Evolutionary conservation across 1,140 invertebrate genomes (phyloP).

Genomic region (Aphelenchoides besseyi): DNA sequence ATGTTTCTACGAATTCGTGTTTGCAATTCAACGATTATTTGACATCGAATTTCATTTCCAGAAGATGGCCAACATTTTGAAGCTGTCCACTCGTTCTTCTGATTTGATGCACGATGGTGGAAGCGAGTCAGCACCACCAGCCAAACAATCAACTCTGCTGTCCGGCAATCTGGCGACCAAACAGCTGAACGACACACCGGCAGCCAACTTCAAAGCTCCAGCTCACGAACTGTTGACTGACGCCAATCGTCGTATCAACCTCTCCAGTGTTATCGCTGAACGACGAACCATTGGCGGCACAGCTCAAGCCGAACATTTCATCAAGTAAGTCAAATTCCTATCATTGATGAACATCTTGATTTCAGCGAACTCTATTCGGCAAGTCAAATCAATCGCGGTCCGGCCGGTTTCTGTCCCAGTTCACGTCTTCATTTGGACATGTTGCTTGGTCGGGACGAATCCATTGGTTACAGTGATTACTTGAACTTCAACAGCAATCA

Average conservation of each 20-base stretch:
- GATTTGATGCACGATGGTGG: slow-evolving; percentile 9
- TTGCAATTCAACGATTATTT: neutral
- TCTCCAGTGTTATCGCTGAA: slow-evolving; percentile 38
- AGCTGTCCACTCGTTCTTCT: slow-evolving; percentile 4
- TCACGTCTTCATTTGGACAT: slow-evolving; percentile 51
- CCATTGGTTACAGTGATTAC: slow-evolving; percentile 46
- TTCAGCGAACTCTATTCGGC: slow-evolving; percentile 48
- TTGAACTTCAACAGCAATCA: slow-evolving; percentile 34
- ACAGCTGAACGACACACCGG: slow-evolving; percentile 17
- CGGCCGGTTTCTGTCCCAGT: slow-evolving; percentile 33
- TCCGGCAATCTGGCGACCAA: slow-evolving; percentile 7
- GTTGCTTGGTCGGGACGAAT: slow-evolving; percentile 46
- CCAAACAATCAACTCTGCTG: neutral
- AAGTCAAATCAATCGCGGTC: slow-evolving; percentile 50
- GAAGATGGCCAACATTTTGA: slow-evolving; percentile 22
- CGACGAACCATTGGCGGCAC: slow-evolving; percentile 42
- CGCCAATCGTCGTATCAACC: slow-evolving; percentile 25
- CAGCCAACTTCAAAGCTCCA: neutral
- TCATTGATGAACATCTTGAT: slow-evolving; percentile 10
- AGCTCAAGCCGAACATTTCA: slow-evolving; percentile 48
- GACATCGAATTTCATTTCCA: neutral
- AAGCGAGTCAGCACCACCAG: neutral
- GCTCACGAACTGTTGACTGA: slow-evolving; percentile 38
- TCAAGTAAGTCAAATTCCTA: slow-evolving; percentile 35
- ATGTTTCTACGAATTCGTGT: neutral